phyloP scores from a whole-genome alignment of 2,888 invertebrate species.

The Megaustenia siamemsis region DNA sequence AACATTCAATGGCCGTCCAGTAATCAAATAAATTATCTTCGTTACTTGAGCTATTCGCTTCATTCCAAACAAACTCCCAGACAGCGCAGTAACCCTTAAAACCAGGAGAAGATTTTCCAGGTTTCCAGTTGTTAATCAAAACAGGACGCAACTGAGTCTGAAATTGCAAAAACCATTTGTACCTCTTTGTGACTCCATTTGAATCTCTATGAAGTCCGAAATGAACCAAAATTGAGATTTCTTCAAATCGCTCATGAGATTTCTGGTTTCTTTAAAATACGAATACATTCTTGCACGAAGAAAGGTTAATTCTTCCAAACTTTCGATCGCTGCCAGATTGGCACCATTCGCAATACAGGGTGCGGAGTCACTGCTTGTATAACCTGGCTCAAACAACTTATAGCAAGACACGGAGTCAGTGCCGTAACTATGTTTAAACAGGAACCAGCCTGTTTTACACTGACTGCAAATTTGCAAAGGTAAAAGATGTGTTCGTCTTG shows the following conservation, averaged over 20 bases:
- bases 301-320: neutral
- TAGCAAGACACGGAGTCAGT: neutral
- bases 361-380: neutral
- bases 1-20: neutral
- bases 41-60: neutral
- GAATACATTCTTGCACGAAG: neutral
- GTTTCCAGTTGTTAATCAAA: neutral
- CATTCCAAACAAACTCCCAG: slow-evolving; percentile 3
- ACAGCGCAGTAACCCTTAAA: neutral
- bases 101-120: neutral
- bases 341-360: too few species aligned
- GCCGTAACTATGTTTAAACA: neutral
- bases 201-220: neutral
- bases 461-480: neutral
- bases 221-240: neutral
- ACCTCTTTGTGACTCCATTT: neutral
- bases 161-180: neutral
- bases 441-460: neutral
- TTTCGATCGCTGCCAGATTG: neutral
- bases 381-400: neutral
- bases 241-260: neutral
- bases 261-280: neutral
- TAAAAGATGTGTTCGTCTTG: neutral
- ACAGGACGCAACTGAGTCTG: neutral
- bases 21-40: neutral